Conservation (phyloP, 2,797 vertebrate genomes). For the Sebastes itinus region DNA sequence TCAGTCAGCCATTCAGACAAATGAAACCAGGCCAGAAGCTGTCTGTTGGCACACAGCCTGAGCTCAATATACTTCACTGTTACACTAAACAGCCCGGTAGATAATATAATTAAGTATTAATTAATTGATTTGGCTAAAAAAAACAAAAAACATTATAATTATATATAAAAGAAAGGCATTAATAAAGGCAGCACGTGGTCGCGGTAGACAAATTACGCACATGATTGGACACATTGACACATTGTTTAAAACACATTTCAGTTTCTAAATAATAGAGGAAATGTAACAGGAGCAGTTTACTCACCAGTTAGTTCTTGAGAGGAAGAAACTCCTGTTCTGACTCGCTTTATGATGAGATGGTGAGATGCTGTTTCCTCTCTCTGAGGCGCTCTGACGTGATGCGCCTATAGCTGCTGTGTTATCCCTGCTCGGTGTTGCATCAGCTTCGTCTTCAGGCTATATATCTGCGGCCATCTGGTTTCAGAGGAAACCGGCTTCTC, state of each 20-base stretch:
- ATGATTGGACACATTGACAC: accelerated
- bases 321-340: background rate
- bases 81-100: too few relatives aligned
- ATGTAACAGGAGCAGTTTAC: constrained; percentile 4
- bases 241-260: background rate
- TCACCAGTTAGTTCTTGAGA: constrained; percentile 51
- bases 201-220: background rate
- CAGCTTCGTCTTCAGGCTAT: constrained; percentile 75
- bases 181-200: background rate
- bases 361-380: constrained; percentile 9
- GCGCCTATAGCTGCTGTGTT: constrained; percentile 28
- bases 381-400: constrained; percentile 12
- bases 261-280: background rate
- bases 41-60: background rate
- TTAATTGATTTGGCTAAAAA: background rate
- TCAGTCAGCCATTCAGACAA: background rate
- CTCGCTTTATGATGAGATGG: background rate
- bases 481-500: constrained; percentile 66
- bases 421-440: constrained; percentile 77
- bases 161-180: background rate
- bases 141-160: background rate
- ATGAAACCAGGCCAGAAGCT: background rate
- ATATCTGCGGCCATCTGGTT: constrained; percentile 73
- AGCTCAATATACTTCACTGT: background rate
- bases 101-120: background rate